Evolutionary conservation across 2,888 invertebrate species (phyloP).

Genomic region (Sinohyriopsis cumingii): DNA sequence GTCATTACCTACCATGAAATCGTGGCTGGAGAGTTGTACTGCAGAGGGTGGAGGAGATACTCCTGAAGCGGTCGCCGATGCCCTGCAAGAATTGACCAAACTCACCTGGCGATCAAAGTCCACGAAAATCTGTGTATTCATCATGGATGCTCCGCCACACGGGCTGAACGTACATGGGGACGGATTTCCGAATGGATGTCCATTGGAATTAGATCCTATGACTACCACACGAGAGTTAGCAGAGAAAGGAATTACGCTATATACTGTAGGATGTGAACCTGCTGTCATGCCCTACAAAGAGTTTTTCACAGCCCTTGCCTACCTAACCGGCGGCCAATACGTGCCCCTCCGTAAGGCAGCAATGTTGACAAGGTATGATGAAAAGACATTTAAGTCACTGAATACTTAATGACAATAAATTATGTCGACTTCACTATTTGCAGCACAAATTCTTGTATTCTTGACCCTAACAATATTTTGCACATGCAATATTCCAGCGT

Average conservation of each 20-base stretch:
- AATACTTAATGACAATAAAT: too few species aligned
- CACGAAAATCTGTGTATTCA: constrained; percentile 57
- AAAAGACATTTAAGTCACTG: too few species aligned
- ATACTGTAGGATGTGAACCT: constrained; percentile 58
- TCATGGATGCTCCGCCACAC: constrained; percentile 62
- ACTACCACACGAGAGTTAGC: constrained; percentile 42
- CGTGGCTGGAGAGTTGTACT: constrained; percentile 44
- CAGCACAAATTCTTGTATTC: too few species aligned
- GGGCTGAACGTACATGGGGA: constrained; percentile 44
- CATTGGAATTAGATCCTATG: constrained; percentile 55
- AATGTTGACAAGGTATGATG: constrained; percentile 23
- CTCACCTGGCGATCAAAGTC: constrained; percentile 53
- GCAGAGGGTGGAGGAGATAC: constrained; percentile 58
- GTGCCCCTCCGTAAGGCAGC: constrained; percentile 51
- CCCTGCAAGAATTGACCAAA: constrained; percentile 49
- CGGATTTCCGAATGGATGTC: constrained; percentile 57
- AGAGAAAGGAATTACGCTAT: constrained; percentile 53
- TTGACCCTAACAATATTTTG: too few species aligned
- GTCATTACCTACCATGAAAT: constrained; percentile 49
- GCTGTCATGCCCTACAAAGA: constrained; percentile 47
- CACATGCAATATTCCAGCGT: too few species aligned
- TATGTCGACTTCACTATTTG: too few species aligned
- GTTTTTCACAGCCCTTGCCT: constrained; percentile 55
- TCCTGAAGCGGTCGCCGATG: constrained; percentile 62
- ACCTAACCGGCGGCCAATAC: constrained; percentile 61